Base-by-base conservation (phyloP, 2,113 vertebrate species). In the Arizona elegans region DNA sequence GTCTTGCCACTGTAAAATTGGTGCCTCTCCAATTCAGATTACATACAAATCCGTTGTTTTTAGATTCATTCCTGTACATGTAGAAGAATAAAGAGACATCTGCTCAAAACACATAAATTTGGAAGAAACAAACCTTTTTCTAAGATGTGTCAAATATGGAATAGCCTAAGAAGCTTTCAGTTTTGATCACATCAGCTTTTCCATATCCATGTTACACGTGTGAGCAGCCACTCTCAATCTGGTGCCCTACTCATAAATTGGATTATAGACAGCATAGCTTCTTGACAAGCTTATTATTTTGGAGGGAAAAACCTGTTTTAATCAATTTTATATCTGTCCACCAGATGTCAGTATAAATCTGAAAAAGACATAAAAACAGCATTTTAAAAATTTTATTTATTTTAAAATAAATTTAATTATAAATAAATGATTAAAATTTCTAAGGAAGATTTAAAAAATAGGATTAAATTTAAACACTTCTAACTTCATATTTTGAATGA, bases 261-360 rank as follows among this genome's bases (percentile, higher is more conserved):
- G 75, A 43, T 81, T 81, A 81, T 9, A 43, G 75, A 43, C 33
- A 81, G 75, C 15, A 38, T 21, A 43, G 75, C 33, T 81, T 81
- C 75, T 81, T 81, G 33, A 43, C 33, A 81, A 62, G n/a, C 33
- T 81, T 43, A 81, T 75, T 81, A 21, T 21, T 43, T 81, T 81
- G 70, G 15, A 81, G n/a, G 70, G 70, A 38, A 81, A 75, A 81
- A 81, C 33, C 75, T 81, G 17, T 56, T 91, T 87, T 43, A 86
- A 86, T 75, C 85, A 55, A 93, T 2, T 8, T 15, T 33, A 38
- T 0, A 11, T 33, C 15, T 75, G 95, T 70, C 97, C 97, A 97
- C 96, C 94, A 97, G 97, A 95, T 97, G 97, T 96, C 97, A 97
- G 95, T 96, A 29, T 95, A 81, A 21, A 81, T 43, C 75, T 81